These are phyloP conservation scores for Pipistrellus kuhlii DNA, from an alignment of 2,797 vertebrate genomes.

Conservation along the genomic window DNA sequence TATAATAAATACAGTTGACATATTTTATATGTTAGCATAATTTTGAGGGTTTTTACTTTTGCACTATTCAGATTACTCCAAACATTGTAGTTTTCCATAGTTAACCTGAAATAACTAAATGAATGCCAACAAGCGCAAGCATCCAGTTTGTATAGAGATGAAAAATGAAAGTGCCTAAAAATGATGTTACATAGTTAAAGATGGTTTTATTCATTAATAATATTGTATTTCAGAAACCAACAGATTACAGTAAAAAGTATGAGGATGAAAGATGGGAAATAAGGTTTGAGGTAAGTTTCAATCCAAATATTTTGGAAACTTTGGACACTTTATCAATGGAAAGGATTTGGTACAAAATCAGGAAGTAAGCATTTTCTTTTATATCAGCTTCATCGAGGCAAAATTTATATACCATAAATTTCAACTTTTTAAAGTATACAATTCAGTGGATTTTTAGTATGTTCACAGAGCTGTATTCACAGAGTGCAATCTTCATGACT, in stretches of 20 bases:
- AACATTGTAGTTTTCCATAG: constrained; percentile 37
- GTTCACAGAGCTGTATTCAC: background rate
- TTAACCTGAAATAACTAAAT: constrained; percentile 43
- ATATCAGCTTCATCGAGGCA: constrained; percentile 5
- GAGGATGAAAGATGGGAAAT: constrained; percentile 84
- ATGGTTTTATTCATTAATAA: constrained; percentile 60
- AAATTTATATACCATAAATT: constrained; percentile 7
- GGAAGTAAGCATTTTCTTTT: constrained; percentile 49
- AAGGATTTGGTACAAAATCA: background rate
- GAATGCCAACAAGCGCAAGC: background rate
- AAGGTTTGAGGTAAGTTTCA: constrained; percentile 82
- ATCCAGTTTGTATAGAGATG: constrained; percentile 20
- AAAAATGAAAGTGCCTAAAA: constrained; percentile 49
- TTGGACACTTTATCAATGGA: background rate
- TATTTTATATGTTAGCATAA: background rate
- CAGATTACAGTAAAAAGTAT: constrained; percentile 68
- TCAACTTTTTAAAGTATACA: constrained; percentile 1
- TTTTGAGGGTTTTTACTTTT: constrained; percentile 2
- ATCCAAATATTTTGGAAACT: constrained; percentile 37
- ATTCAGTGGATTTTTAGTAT: background rate
- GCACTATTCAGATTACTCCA: constrained; percentile 38
- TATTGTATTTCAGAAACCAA: constrained; percentile 77
- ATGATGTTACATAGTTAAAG: background rate
- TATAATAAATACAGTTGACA: background rate
- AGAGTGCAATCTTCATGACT: background rate